phyloP scores from a whole-genome alignment of 2,888 invertebrate genomes.

The Tetranychus truncatus region DNA sequence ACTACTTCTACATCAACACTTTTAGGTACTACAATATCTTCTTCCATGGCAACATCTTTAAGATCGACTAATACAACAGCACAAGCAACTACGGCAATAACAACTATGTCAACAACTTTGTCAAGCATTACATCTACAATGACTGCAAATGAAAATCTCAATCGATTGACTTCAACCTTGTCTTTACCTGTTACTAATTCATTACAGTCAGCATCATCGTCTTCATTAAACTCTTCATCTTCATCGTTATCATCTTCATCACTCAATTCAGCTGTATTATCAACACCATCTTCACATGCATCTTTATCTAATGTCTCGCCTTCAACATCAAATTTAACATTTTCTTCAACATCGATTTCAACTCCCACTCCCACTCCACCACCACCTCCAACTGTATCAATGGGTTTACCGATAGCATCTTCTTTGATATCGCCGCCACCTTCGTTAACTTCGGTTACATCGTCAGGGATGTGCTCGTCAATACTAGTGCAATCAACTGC shows the following conservation, averaged over 20 bases:
- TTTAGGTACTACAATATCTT: too few relatives aligned
- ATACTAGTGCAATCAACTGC: conserved; percentile 3
- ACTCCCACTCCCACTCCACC: too few relatives aligned
- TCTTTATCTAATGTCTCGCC: background rate
- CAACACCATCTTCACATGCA: too few relatives aligned
- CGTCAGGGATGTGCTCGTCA: background rate
- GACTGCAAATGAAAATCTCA: background rate
- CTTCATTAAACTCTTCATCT: background rate
- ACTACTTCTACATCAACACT: background rate
- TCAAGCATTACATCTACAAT: background rate
- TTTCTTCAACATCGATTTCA: background rate
- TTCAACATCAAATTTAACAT: conserved; percentile 27
- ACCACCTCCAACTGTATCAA: too few relatives aligned
- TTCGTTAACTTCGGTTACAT: background rate
- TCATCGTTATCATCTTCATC: conserved; percentile 27
- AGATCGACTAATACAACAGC: too few relatives aligned
- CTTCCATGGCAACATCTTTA: too few relatives aligned
- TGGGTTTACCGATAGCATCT: too few relatives aligned
- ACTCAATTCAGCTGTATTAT: background rate
- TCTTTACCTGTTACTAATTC: background rate
- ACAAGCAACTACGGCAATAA: background rate
- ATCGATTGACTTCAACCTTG: background rate
- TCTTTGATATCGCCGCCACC: background rate
- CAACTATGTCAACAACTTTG: background rate
- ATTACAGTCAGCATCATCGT: background rate